phyloP scores from a whole-genome alignment of 2,888 invertebrate genomes.

The Erebia palarica region DNA sequence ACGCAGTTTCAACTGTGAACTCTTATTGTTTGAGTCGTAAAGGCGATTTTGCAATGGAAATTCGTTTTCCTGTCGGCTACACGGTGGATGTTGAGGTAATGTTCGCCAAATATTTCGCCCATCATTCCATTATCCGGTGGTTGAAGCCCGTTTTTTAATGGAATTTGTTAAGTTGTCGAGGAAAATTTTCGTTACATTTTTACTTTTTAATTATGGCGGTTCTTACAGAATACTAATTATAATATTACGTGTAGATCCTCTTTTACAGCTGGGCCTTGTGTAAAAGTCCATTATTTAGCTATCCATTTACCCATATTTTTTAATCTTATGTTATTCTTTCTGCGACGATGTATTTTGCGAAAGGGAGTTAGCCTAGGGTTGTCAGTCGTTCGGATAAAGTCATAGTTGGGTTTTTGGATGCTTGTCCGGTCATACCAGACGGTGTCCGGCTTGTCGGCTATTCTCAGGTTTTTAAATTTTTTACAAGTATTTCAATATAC shows the following conservation, averaged over 20 bases:
- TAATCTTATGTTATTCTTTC: too few relatives aligned
- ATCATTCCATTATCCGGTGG: constrained; percentile 33
- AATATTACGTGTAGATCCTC: background rate
- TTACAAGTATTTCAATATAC: too few relatives aligned
- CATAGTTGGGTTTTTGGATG: too few relatives aligned
- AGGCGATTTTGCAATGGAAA: constrained; percentile 5
- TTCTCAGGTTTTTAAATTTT: too few relatives aligned
- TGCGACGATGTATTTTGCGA: too few relatives aligned
- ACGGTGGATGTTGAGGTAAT: constrained; percentile 30
- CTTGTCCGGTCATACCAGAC: too few relatives aligned
- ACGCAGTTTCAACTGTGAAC: constrained; percentile 19
- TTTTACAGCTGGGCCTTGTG: background rate
- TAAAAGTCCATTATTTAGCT: too few relatives aligned
- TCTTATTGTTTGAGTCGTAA: constrained; percentile 21
- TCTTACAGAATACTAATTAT: background rate
- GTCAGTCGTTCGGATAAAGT: too few relatives aligned
- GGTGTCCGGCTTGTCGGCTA: too few relatives aligned
- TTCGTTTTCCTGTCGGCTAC: background rate
- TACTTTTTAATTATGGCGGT: background rate
- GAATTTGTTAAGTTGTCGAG: constrained; percentile 3
- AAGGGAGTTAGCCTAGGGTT: too few relatives aligned
- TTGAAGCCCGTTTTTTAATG: constrained; percentile 15
- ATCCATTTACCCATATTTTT: too few relatives aligned
- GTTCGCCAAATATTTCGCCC: constrained; percentile 38
- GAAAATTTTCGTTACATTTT: background rate